Evolutionary conservation across 2,113 vertebrate species (phyloP).

Genomic region (Podocnemis expansa): DNA sequence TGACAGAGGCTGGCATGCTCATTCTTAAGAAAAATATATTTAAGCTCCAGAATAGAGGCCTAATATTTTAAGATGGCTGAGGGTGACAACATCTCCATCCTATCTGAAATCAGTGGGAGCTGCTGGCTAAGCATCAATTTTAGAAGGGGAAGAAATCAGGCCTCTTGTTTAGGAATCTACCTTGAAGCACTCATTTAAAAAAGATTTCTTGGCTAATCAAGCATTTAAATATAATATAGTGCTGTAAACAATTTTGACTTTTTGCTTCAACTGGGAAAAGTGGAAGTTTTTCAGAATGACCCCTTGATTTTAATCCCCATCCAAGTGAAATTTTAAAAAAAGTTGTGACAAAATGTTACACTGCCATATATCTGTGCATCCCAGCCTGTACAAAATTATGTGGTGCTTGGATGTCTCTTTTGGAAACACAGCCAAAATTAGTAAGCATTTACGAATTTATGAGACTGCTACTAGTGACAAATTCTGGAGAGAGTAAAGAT

Average conservation of each 20-base stretch:
- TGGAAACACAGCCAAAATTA: background rate
- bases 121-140: too few relatives aligned
- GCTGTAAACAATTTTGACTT: background rate
- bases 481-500: background rate
- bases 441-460: background rate
- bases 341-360: background rate
- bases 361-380: background rate
- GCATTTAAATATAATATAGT: background rate
- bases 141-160: background rate
- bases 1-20: background rate
- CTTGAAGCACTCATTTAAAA: background rate
- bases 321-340: background rate
- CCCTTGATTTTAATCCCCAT: background rate
- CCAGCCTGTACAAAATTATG: background rate
- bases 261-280: background rate
- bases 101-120: too few relatives aligned
- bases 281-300: background rate
- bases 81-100: too few relatives aligned
- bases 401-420: background rate
- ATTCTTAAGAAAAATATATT: background rate
- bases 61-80: background rate
- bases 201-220: background rate
- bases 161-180: background rate
- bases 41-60: background rate
- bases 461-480: background rate